These are phyloP conservation scores for Agrochola litura DNA, from an alignment of 2,888 invertebrate species.

Conservation along the genomic window DNA sequence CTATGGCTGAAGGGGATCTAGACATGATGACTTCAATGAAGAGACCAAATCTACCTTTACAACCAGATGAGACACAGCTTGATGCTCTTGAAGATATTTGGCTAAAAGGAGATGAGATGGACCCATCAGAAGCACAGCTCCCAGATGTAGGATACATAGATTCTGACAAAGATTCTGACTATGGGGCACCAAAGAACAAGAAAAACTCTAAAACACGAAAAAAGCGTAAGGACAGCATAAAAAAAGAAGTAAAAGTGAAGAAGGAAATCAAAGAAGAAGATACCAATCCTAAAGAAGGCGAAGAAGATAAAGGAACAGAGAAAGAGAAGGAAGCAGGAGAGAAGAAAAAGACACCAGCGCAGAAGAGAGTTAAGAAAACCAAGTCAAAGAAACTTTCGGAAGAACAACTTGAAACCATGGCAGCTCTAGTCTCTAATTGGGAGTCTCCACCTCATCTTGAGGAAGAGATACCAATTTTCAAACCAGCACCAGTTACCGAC, in stretches of 20 bases:
- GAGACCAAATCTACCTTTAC: conserved; percentile 83
- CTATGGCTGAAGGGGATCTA: conserved; percentile 89
- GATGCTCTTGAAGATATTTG: conserved; percentile 95
- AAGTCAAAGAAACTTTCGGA: conserved; percentile 82
- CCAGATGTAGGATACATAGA: conserved; percentile 89
- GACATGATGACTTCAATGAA: conserved; percentile 90
- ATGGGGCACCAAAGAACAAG: conserved; percentile 78
- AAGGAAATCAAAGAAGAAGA: conserved; percentile 64
- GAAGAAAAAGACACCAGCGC: conserved; percentile 60
- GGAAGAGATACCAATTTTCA: conserved; percentile 65
- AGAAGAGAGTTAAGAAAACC: conserved; percentile 70
- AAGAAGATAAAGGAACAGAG: conserved; percentile 59
- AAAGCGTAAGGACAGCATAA: conserved; percentile 75
- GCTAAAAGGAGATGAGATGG: conserved; percentile 95
- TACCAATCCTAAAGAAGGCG: conserved; percentile 64
- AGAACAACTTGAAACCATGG: conserved; percentile 81
- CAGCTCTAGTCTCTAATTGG: conserved; percentile 81
- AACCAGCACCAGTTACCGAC: conserved; percentile 33
- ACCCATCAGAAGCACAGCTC: conserved; percentile 86
- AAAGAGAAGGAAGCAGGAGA: conserved; percentile 65
- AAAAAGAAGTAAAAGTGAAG: conserved; percentile 73
- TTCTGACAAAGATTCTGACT: conserved; percentile 87
- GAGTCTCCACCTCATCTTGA: conserved; percentile 81
- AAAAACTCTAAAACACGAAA: conserved; percentile 74
- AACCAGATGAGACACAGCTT: conserved; percentile 93